Base-by-base conservation (phyloP, 2,888 invertebrate species). In the Xiphydria camelus region DNA sequence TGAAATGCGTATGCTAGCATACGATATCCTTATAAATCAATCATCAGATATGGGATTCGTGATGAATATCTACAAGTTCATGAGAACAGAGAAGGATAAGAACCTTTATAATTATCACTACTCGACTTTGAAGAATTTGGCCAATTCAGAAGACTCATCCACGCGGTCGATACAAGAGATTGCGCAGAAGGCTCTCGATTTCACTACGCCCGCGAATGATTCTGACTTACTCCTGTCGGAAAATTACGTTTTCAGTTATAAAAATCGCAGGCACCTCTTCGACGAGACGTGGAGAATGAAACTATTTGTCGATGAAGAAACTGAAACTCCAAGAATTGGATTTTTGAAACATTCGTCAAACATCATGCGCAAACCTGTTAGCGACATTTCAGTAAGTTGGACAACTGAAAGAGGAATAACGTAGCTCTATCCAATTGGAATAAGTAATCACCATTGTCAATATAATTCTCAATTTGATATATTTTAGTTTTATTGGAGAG, bases 41-140 rank as follows among this genome's bases (percentile, higher is more conserved):
- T 36, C 57, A 20, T 64, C 73, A 25, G 55, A 69, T 4, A 58
- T 73, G 42, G 61, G 70, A 2, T 63, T 70, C 6, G 58, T 79
- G 17, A 66, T 76, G 53, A 77, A 75, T 19, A 55, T 80, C 2
- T 74, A 76, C 49, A 77, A 76, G 75, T 61, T 74, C 38, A 78
- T 81, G 77, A 55, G 70, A 25, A 51, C 67, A n/a, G 79, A 80
- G 51, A 64, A 59, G 1, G 69, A 77, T 50, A 62, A 74, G 21
- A 76, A 79, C 53, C 57, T 81, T 3, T 78, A 79, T 54, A 76
- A 77, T 49, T 79, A 76, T 54, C 77, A 77, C 58, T 73, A 79
- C 50, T 77, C 77, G 1, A 77, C 75, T 1, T 53, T 81, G 17
- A 65, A 73, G 31, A 70, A 75, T 7, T 55, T 80, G 19, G 68